Evolutionary conservation across 1,140 invertebrate species (phyloP).

Genomic region (Temnothorax nylanderi): DNA sequence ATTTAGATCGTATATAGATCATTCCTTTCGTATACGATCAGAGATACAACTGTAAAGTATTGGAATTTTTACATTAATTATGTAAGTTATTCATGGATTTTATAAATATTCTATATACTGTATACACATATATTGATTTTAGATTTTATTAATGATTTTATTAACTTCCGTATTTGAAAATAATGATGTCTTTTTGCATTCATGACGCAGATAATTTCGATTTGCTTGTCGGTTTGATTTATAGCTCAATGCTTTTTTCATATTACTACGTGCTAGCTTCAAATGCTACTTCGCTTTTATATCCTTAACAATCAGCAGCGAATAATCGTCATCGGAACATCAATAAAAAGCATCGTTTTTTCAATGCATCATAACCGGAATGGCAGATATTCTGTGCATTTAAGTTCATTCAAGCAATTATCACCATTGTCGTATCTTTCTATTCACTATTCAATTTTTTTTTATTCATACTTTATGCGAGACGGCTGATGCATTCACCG

Average conservation of each 20-base stretch:
- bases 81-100: background rate
- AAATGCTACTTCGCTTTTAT: constrained; percentile 43
- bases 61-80: background rate
- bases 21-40: background rate
- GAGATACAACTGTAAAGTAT: background rate
- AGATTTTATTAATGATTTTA: background rate
- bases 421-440: constrained; percentile 2
- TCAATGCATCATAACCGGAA: constrained; percentile 15
- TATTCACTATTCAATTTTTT: constrained; percentile 35
- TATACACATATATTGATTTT: background rate
- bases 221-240: background rate
- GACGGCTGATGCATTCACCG: constrained; percentile 30
- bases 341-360: background rate
- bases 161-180: background rate
- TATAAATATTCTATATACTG: background rate
- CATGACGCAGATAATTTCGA: background rate
- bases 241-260: background rate
- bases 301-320: constrained; percentile 32
- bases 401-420: constrained; percentile 37
- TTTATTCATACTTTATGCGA: constrained; percentile 2
- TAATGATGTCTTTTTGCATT: background rate
- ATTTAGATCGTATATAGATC: background rate
- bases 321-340: constrained; percentile 62
- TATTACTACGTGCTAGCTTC: background rate
- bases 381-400: constrained; percentile 43